Base-by-base conservation (phyloP, 2,888 invertebrate genomes). In the Epistrophe eligans region DNA sequence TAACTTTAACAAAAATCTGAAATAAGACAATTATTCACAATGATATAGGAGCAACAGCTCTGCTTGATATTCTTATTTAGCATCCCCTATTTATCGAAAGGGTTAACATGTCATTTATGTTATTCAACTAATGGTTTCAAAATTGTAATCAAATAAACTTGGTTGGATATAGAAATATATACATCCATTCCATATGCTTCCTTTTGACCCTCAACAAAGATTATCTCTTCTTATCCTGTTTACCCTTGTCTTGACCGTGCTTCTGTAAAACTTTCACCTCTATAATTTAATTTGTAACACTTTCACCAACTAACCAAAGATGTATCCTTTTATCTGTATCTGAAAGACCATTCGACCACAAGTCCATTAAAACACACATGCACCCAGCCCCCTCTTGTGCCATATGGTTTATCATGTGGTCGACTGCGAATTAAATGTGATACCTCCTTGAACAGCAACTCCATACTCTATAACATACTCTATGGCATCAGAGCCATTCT, bases 311-410 rank as follows among this genome's bases (percentile, higher is more conserved):
- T 45, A 74, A 74, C 81, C 81, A 73, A 43, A 77, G 71, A 67
- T 60, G 70, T 70, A 77, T 79, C 60, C 77, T 32, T 72, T 71
- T 77, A 64, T 79, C 77, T 40, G 57, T 60, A 57, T 45, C 19
- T 70, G 19, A 57, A 79, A 71, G 81, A 81, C 81, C 52, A 85
- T 81, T 85, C 81, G 64, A 85, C 82, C 85, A 58, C 85, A 82
- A 74, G 85, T 85, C 85, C 77, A 85, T 85, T 82, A 85, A 81
- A 81, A 85, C 77, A 74, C 77, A 74, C 74, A 73, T 73, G 73
- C 82, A 82, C 32, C 66, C 19, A 28, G 11, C 58, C 67, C 43
- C 17, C 8, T 17, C 8, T 17, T 50, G 3, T 24, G 50, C 50
- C 62, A 70, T 74, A 81, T 45, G 81, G 82, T 77, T 77, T 79